A percentile compares a stretch with the other conserved stretches of the same genome.
phyloP scores from a whole-genome alignment of 2,888 invertebrate species.

The Lasioglossum morio region DNA sequence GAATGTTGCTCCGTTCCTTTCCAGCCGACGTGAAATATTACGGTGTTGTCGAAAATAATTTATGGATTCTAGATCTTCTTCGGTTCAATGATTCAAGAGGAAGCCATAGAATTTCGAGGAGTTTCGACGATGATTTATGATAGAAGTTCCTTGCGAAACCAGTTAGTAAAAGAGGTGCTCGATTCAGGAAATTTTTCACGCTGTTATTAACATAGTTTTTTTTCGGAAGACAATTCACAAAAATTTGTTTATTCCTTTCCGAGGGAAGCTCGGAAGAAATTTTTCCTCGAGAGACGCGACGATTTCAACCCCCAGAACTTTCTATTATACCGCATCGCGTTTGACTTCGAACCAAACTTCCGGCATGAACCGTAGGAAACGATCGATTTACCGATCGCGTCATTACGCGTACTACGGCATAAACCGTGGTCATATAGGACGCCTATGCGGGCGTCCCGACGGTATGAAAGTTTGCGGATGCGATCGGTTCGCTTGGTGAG shows the following conservation, averaged over 20 bases:
- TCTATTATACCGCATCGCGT: background rate
- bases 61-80: background rate
- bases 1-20: background rate
- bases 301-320: background rate
- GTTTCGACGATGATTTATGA: background rate
- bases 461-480: background rate
- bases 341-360: background rate
- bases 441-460: background rate
- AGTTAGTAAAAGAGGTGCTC: background rate
- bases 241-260: background rate
- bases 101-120: background rate
- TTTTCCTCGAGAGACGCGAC: background rate
- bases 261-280: background rate
- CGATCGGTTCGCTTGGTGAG: background rate
- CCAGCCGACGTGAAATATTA: background rate
- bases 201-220: background rate
- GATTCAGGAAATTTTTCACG: background rate
- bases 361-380: background rate
- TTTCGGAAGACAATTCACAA: too few relatives aligned
- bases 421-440: background rate
- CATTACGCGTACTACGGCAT: background rate
- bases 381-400: background rate
- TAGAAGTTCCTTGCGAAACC: background rate
- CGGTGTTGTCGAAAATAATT: background rate
- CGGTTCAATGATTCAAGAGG: background rate